A percentile compares a stretch with the other conserved stretches of the same genome.
Evolutionary conservation across 2,113 vertebrate species (phyloP).

Genomic region (Lophius piscatorius): DNA sequence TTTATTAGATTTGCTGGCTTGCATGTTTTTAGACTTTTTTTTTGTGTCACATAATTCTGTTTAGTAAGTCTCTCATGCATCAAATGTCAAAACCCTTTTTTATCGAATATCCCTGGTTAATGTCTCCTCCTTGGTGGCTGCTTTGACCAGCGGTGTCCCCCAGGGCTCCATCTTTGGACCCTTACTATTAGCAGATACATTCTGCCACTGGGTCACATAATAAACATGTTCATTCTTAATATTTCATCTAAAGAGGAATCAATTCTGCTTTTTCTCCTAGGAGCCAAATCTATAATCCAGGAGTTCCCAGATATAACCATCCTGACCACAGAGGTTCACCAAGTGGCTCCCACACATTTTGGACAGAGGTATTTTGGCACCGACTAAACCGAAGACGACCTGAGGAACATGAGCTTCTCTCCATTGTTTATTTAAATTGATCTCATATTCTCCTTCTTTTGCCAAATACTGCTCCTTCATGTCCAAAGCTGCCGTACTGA

Average conservation of each 20-base stretch:
- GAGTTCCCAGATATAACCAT: slow-evolving; percentile 98
- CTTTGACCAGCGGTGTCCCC: too few relatives aligned
- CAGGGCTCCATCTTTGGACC: too few relatives aligned
- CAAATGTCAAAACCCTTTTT: too few relatives aligned
- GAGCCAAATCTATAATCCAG: slow-evolving; percentile 95
- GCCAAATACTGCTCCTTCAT: slow-evolving; percentile 47
- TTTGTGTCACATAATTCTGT: too few relatives aligned
- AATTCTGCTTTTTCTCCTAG: slow-evolving; percentile 65
- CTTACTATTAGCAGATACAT: too few relatives aligned
- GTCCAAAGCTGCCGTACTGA: slow-evolving; percentile 31
- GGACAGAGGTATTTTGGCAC: slow-evolving; percentile 98
- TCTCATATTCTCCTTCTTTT: slow-evolving; percentile 54
- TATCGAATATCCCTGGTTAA: too few relatives aligned
- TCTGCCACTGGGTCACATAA: too few relatives aligned
- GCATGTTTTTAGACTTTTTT: too few relatives aligned
- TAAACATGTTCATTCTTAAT: too few relatives aligned
- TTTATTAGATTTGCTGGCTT: too few relatives aligned
- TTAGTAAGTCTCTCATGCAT: too few relatives aligned
- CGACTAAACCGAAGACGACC: slow-evolving; percentile 79
- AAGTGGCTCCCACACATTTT: slow-evolving; percentile 94
- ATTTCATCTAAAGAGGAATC: not conserved
- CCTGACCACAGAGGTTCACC: slow-evolving; percentile 95
- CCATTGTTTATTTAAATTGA: slow-evolving; percentile 31
- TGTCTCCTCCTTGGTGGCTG: too few relatives aligned
- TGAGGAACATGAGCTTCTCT: slow-evolving; percentile 44